These are phyloP conservation scores for Meandrusa payeni DNA, from an alignment of 2,888 invertebrate genomes.

Conservation along the genomic window DNA sequence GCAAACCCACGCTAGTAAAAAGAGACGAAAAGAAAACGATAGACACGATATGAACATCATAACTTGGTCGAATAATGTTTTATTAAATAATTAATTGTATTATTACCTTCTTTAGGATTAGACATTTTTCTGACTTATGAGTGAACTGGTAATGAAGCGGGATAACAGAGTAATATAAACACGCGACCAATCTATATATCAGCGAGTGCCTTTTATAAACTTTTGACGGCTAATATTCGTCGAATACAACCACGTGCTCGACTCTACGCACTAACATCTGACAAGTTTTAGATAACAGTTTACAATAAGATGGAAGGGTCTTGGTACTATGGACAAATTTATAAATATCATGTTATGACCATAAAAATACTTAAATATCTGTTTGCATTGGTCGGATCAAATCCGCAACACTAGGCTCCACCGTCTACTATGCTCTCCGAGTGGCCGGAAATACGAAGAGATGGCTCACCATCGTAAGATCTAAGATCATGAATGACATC, in stretches of 20 bases:
- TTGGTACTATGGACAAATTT: too few relatives aligned
- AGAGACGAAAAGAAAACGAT: not conserved
- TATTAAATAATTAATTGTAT: constrained; percentile 30
- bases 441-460: too few relatives aligned
- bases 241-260: constrained; percentile 58
- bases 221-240: constrained; percentile 46
- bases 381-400: too few relatives aligned
- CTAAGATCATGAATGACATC: too few relatives aligned
- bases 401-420: too few relatives aligned
- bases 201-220: constrained; percentile 67
- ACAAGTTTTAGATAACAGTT: constrained; percentile 58
- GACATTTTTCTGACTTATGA: constrained; percentile 51
- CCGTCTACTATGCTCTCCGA: too few relatives aligned
- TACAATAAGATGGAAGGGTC: constrained; percentile 31
- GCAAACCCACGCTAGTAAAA: constrained; percentile 25
- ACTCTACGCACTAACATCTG: constrained; percentile 44
- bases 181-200: constrained; percentile 49
- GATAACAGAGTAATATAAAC: constrained; percentile 41
- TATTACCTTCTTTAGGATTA: constrained; percentile 67
- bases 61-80: constrained; percentile 33
- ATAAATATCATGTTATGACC: too few relatives aligned
- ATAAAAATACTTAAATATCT: too few relatives aligned
- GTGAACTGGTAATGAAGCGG: constrained; percentile 33
- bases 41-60: constrained; percentile 11
- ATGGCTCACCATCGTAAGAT: too few relatives aligned